Conservation (phyloP, 2,888 invertebrate genomes). For the Eugnorisma glareosa region DNA sequence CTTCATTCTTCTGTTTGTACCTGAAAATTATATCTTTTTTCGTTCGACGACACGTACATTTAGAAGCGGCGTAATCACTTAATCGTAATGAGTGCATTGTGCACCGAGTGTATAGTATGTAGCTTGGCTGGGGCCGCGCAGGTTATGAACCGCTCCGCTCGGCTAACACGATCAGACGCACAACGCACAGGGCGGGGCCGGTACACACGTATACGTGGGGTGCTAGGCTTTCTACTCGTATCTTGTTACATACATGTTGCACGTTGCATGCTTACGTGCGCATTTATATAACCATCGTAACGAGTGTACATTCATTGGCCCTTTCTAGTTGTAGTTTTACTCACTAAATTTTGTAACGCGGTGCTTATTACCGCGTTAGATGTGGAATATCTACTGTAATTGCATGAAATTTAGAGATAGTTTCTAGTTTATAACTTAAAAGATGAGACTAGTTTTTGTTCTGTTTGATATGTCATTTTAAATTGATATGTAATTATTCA, state of each 20-base stretch:
- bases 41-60: constrained; percentile 62
- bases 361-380: constrained; percentile 69
- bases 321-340: constrained; percentile 74
- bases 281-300: constrained; percentile 69
- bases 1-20: constrained; percentile 69
- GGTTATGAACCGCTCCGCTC: constrained; percentile 55
- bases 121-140: constrained; percentile 55
- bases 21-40: constrained; percentile 66
- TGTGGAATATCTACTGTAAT: constrained; percentile 76
- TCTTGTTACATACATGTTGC: constrained; percentile 68
- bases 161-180: constrained; percentile 52
- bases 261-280: constrained; percentile 78
- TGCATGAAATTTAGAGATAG: constrained; percentile 85
- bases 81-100: constrained; percentile 60
- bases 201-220: constrained; percentile 62
- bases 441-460: constrained; percentile 72
- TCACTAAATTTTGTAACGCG: constrained; percentile 69
- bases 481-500: constrained; percentile 42
- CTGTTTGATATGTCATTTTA: constrained; percentile 59
- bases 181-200: constrained; percentile 53
- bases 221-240: constrained; percentile 75
- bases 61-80: constrained; percentile 67
- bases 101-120: constrained; percentile 58
- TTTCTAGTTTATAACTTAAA: constrained; percentile 78
- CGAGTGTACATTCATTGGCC: constrained; percentile 72